Evolutionary conservation across 2,797 vertebrate genomes (phyloP).

Genomic region (Thripadectes ignobilis): DNA sequence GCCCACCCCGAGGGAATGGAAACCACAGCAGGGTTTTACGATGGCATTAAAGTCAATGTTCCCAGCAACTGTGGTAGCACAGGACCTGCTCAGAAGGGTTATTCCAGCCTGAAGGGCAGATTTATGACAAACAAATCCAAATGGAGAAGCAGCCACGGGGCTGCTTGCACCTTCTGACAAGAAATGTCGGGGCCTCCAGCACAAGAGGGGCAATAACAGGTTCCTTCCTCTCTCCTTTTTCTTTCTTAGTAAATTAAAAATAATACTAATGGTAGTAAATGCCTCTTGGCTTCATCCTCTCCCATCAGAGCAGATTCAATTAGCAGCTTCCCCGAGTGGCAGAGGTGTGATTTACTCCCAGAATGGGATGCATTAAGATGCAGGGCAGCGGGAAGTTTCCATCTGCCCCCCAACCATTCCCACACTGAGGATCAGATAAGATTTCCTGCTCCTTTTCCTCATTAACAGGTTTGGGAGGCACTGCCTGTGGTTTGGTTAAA

Average conservation of each 20-base stretch:
- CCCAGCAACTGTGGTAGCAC: background rate
- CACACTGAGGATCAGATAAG: background rate
- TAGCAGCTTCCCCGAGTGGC: background rate
- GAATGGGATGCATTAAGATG: background rate
- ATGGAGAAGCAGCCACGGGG: rapidly evolving
- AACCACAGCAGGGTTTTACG: background rate
- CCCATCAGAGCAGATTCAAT: background rate
- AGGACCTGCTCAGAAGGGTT: background rate
- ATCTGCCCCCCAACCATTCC: background rate
- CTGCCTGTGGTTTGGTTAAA: background rate
- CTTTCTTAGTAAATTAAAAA: conserved; percentile 8
- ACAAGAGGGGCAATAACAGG: background rate
- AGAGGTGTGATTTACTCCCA: conserved; percentile 1
- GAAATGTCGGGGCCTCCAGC: background rate
- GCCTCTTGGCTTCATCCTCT: conserved; percentile 11
- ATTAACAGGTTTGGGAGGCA: background rate
- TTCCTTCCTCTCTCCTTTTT: background rate
- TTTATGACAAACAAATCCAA: background rate
- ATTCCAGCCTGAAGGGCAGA: conserved; percentile 25
- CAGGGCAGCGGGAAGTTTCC: background rate
- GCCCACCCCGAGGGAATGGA: background rate
- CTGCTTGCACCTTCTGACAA: background rate
- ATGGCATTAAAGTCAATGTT: background rate
- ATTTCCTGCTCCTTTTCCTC: background rate
- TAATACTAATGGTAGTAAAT: background rate